Percentiles rank a stretch among this genome's conserved stretches.
Evolutionary conservation across 2,888 invertebrate species (phyloP).

Genomic region (Nycteola revayana): DNA sequence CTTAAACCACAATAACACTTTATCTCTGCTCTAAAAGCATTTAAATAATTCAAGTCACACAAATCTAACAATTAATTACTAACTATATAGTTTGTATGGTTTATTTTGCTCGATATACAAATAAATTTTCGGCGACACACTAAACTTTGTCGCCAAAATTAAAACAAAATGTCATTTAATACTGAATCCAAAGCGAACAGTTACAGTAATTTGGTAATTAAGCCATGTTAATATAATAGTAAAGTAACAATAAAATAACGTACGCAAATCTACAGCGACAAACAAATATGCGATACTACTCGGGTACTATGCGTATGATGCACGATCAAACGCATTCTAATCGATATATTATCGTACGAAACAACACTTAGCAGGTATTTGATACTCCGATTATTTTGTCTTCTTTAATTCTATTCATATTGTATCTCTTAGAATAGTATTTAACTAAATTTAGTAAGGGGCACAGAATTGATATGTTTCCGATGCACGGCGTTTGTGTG

Average conservation of each 20-base stretch:
- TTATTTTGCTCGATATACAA: conserved; percentile 80
- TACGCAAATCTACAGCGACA: conserved; percentile 55
- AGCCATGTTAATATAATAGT: conserved; percentile 62
- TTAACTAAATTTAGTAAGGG: conserved; percentile 85
- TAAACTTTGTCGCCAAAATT: conserved; percentile 55
- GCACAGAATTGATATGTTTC: conserved; percentile 91
- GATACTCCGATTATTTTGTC: conserved; percentile 77
- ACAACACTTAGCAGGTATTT: conserved; percentile 78
- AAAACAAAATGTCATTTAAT: conserved; percentile 71
- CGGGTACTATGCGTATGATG: conserved; percentile 59
- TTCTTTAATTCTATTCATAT: conserved; percentile 73
- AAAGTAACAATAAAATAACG: conserved; percentile 65
- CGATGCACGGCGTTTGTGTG: conserved; percentile 87
- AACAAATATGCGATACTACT: conserved; percentile 69
- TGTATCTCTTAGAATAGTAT: conserved; percentile 79
- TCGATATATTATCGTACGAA: conserved; percentile 63
- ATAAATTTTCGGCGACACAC: conserved; percentile 66
- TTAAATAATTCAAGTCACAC: conserved; percentile 81
- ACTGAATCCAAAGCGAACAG: conserved; percentile 76
- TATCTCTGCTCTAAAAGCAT: conserved; percentile 79
- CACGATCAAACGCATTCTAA: conserved; percentile 57
- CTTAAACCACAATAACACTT: conserved; percentile 81
- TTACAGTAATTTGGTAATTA: conserved; percentile 77
- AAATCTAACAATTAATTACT: conserved; percentile 82
- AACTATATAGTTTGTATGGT: conserved; percentile 78